A percentile compares a stretch with the other conserved stretches of the same genome.
These are phyloP conservation scores for Lathronympha strigana DNA, from an alignment of 2,888 invertebrate species.

Conservation along the genomic window DNA sequence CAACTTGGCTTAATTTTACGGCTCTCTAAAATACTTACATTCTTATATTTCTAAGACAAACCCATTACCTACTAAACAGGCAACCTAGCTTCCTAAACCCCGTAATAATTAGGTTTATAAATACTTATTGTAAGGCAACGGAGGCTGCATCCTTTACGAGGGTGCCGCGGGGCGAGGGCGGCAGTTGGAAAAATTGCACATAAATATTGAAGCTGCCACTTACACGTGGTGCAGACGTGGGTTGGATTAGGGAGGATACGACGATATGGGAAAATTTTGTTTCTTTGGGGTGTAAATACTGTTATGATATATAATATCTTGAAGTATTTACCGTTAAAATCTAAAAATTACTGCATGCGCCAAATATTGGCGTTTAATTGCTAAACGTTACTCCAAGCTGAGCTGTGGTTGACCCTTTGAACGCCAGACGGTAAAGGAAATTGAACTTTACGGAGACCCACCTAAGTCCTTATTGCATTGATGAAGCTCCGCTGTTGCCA, in stretches of 20 bases:
- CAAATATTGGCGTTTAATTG: too few relatives aligned
- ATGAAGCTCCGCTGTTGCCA: too few relatives aligned
- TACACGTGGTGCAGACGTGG: constrained; percentile 78
- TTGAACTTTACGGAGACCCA: too few relatives aligned
- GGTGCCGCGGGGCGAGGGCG: constrained; percentile 54
- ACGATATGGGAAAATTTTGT: constrained; percentile 1
- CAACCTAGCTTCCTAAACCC: constrained; percentile 1
- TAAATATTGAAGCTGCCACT: constrained; percentile 85
- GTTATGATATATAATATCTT: too few relatives aligned
- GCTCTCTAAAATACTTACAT: not conserved
- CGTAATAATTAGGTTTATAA: constrained; percentile 59
- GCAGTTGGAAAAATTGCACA: constrained; percentile 82
- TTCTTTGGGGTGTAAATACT: not conserved
- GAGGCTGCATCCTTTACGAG: constrained; percentile 80
- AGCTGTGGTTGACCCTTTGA: too few relatives aligned
- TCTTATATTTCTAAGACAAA: too few relatives aligned
- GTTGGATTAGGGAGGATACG: constrained; percentile 59
- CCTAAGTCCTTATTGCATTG: too few relatives aligned
- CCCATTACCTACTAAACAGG: not conserved
- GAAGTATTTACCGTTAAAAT: too few relatives aligned
- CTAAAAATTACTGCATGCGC: too few relatives aligned
- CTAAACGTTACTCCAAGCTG: too few relatives aligned
- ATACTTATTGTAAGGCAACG: constrained; percentile 77
- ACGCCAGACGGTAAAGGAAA: too few relatives aligned
- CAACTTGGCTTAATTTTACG: too few relatives aligned